A percentile compares a stretch with the other conserved stretches of the same genome.
Conservation (phyloP, 2,113 vertebrate species). For the Illadopsis cleaveri region DNA sequence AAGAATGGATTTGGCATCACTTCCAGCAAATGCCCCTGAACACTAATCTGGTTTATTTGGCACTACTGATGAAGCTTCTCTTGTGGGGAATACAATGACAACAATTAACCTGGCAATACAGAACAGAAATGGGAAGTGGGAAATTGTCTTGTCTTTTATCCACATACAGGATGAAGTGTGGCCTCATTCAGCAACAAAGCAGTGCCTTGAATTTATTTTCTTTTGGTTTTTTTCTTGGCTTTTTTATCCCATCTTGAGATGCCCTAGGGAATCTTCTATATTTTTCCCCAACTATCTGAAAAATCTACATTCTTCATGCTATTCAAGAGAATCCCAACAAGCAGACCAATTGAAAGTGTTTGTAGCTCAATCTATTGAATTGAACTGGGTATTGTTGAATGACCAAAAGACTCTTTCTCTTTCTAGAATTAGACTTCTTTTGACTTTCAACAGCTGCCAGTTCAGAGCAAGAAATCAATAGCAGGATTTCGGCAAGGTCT, state of each 20-base stretch:
- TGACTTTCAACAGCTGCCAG: background rate
- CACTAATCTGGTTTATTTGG: constrained; percentile 68
- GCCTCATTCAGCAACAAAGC: background rate
- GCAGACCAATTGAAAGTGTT: background rate
- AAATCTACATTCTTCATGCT: background rate
- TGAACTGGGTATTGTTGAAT: background rate
- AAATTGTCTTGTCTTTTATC: constrained; percentile 40
- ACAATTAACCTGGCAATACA: constrained; percentile 62
- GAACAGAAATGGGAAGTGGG: constrained; percentile 42
- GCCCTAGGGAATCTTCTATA: background rate
- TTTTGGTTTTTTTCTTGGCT: background rate
- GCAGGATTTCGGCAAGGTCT: background rate
- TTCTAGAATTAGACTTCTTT: background rate
- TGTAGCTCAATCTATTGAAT: background rate
- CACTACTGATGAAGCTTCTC: constrained; percentile 43
- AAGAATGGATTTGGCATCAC: constrained; percentile 70
- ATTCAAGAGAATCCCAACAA: background rate
- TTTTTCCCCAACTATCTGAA: background rate
- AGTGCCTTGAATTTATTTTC: background rate
- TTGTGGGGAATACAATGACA: constrained; percentile 61
- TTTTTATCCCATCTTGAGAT: background rate
- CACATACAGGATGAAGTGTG: background rate
- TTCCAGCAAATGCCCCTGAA: constrained; percentile 60
- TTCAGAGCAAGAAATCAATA: background rate
- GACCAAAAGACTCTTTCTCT: background rate